These are phyloP conservation scores for Brachyhypopomus gauderio DNA, from an alignment of 2,113 vertebrate genomes.

Conservation along the genomic window DNA sequence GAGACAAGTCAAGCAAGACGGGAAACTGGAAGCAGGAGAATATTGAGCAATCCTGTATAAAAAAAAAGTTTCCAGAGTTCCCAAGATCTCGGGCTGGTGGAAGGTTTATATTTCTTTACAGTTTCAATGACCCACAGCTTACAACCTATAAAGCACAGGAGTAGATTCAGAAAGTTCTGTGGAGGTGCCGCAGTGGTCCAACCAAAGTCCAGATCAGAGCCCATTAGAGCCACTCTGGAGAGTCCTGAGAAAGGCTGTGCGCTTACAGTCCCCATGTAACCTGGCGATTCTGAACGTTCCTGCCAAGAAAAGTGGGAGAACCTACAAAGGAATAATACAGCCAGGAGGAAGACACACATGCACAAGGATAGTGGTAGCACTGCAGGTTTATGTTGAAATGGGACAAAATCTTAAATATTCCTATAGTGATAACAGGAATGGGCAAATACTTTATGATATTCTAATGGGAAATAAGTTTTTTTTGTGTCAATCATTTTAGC, in stretches of 20 bases:
- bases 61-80: background rate
- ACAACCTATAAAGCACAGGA: background rate
- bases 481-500: too few species aligned
- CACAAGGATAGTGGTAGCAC: too few species aligned
- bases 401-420: too few species aligned
- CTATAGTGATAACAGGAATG: too few species aligned
- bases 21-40: background rate
- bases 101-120: too few species aligned
- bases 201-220: background rate
- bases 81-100: background rate
- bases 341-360: too few species aligned
- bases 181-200: background rate
- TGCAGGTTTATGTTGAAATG: too few species aligned
- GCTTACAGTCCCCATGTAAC: background rate
- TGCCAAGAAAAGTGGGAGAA: background rate
- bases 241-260: background rate
- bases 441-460: too few species aligned
- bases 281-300: background rate
- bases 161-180: background rate
- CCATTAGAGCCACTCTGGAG: background rate
- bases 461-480: too few species aligned
- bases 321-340: too few species aligned
- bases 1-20: background rate
- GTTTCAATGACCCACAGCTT: too few species aligned
- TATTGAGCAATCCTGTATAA: background rate